Conservation (phyloP, 2,888 invertebrate species). For the Eupithecia exiguata region DNA sequence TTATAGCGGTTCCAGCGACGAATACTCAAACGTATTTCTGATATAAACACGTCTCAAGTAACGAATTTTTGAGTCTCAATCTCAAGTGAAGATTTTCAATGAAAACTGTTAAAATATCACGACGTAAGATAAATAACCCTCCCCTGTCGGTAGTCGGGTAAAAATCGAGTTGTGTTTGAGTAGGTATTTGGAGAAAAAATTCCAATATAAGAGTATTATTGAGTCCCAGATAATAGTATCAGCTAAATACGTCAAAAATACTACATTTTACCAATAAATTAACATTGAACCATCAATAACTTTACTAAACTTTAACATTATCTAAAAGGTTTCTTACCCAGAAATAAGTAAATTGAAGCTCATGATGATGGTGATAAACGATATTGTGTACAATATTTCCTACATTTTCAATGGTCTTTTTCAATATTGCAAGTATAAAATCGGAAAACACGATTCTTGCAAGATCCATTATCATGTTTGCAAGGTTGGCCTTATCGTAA, state of each 20-base stretch:
- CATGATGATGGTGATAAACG: background rate
- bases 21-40: background rate
- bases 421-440: background rate
- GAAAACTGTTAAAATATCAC: no score
- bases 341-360: background rate
- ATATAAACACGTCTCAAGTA: background rate
- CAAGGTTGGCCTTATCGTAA: constrained; percentile 36
- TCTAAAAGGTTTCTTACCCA: background rate
- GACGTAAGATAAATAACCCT: no score
- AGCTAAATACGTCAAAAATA: no score
- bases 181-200: no score
- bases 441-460: constrained; percentile 4
- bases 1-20: background rate
- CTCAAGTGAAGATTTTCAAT: no score
- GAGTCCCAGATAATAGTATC: no score
- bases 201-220: no score
- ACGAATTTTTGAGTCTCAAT: background rate
- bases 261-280: no score
- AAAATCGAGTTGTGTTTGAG: no score
- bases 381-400: background rate
- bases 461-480: constrained; percentile 34
- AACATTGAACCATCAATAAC: no score
- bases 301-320: background rate
- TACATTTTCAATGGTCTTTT: background rate
- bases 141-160: no score